These are phyloP conservation scores for Marronus borbonicus DNA, from an alignment of 2,888 invertebrate genomes.

Conservation along the genomic window DNA sequence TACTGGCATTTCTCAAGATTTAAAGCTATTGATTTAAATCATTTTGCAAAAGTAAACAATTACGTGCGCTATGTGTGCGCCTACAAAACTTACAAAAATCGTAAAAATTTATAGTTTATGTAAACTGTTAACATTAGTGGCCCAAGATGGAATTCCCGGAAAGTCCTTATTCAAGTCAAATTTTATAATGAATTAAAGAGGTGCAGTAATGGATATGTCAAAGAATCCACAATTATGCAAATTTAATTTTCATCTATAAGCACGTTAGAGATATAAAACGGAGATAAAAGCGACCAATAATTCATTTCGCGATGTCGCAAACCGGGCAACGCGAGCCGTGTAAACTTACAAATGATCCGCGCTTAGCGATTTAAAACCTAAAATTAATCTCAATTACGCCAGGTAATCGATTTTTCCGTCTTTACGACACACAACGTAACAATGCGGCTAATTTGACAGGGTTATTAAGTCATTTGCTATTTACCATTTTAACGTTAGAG, in stretches of 20 bases:
- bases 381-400: conserved; percentile 37
- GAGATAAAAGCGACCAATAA: neutral
- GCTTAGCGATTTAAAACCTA: conserved; percentile 5
- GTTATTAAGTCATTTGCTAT: conserved; percentile 21
- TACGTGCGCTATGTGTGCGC: too few relatives aligned
- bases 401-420: conserved; percentile 35
- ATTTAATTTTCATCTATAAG: neutral
- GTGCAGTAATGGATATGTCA: too few relatives aligned
- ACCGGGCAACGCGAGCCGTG: neutral
- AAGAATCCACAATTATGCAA: neutral
- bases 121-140: too few relatives aligned
- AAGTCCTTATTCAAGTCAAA: too few relatives aligned
- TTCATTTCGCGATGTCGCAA: conserved; percentile 9
- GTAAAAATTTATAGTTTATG: too few relatives aligned
- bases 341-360: conserved; percentile 17
- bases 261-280: neutral
- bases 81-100: too few relatives aligned
- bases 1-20: too few relatives aligned
- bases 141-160: too few relatives aligned
- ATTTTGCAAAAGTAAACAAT: too few relatives aligned
- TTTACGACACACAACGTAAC: conserved; percentile 10
- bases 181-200: too few relatives aligned
- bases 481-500: neutral
- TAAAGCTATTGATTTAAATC: too few relatives aligned
- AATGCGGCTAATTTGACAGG: conserved; percentile 23